Evolutionary conservation across 2,888 invertebrate species (phyloP).

Genomic region (Spodoptera picta): DNA sequence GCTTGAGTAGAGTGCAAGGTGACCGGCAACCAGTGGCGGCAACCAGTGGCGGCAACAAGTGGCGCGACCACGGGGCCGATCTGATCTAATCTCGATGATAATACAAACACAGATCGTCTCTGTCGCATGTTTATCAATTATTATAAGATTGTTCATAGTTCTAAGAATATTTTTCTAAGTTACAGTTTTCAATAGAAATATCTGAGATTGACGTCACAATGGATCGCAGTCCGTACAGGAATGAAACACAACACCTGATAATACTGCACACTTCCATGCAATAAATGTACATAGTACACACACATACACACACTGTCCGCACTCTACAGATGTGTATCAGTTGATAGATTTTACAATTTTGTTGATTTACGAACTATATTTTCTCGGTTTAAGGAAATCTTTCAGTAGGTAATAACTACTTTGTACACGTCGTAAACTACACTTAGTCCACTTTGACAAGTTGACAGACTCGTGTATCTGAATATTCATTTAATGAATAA

Average conservation of each 20-base stretch:
- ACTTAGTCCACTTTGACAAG: no score
- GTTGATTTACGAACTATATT: no score
- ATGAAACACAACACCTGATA: conserved; percentile 43
- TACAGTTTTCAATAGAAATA: conserved; percentile 44
- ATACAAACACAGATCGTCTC: conserved; percentile 27
- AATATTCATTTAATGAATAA: no score
- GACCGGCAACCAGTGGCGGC: background rate
- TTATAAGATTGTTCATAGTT: conserved; percentile 10
- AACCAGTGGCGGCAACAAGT: background rate
- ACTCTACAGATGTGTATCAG: no score
- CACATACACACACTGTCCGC: background rate
- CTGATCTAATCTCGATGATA: background rate
- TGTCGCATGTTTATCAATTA: conserved; percentile 44
- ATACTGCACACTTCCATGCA: conserved; percentile 23
- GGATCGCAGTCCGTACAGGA: conserved; percentile 5
- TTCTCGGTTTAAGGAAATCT: no score
- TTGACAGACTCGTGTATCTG: no score
- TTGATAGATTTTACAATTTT: no score
- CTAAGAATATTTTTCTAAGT: conserved; percentile 36
- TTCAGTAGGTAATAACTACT: no score
- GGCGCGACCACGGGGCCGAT: background rate
- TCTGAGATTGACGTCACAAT: conserved; percentile 41
- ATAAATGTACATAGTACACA: background rate
- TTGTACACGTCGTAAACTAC: no score
- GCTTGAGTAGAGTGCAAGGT: background rate